Evolutionary conservation across 1,140 invertebrate species (phyloP).

Genomic region (Drosophila sproati): DNA sequence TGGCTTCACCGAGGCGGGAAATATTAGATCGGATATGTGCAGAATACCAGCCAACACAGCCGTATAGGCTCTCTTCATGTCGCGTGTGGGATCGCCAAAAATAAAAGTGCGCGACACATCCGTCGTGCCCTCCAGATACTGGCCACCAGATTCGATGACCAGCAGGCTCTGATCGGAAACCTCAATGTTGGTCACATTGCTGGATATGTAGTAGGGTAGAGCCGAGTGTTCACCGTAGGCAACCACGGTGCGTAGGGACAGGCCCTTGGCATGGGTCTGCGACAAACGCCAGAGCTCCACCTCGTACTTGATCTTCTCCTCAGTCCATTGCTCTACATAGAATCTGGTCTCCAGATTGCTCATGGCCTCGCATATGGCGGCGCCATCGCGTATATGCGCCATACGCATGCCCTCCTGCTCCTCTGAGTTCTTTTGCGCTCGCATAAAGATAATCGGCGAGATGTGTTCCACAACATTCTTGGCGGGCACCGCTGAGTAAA

Average conservation of each 20-base stretch:
- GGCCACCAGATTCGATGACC: conserved; percentile 90
- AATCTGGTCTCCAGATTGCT: conserved; percentile 91
- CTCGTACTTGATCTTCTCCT: conserved; percentile 88
- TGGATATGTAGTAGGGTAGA: conserved; percentile 95
- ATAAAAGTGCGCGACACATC: conserved; percentile 97
- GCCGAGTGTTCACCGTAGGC: conserved; percentile 95
- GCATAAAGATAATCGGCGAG: conserved; percentile 92
- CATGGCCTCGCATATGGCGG: conserved; percentile 96
- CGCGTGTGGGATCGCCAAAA: conserved; percentile 91
- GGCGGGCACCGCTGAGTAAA: conserved; percentile 88
- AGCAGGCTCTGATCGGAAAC: conserved; percentile 89
- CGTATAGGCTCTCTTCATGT: conserved; percentile 94
- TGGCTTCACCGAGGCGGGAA: conserved; percentile 88
- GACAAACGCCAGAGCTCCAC: conserved; percentile 89
- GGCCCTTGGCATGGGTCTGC: conserved; percentile 89
- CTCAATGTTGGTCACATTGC: conserved; percentile 89
- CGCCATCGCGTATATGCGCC: conserved; percentile 93
- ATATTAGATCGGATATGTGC: conserved; percentile 88
- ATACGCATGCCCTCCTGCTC: conserved; percentile 95
- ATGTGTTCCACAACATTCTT: conserved; percentile 87
- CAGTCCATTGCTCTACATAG: conserved; percentile 87
- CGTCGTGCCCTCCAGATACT: conserved; percentile 95
- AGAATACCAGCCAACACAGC: conserved; percentile 95
- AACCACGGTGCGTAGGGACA: conserved; percentile 94
- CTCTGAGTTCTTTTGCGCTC: conserved; percentile 93